Conservation (phyloP, 1,140 invertebrate genomes). For the Drosophila bipectinata region DNA sequence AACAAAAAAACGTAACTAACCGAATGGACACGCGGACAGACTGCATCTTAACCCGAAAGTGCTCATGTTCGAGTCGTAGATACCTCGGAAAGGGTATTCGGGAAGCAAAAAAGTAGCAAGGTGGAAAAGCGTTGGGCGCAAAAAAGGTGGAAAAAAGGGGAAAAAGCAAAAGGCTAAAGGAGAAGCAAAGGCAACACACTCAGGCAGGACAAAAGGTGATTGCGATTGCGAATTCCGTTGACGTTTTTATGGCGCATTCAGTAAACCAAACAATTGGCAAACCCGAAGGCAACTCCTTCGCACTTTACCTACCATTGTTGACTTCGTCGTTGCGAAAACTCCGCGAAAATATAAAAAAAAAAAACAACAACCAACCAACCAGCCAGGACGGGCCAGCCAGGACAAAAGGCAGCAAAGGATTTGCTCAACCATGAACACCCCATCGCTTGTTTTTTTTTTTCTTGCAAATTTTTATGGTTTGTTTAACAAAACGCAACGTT, state of each 20-base stretch:
- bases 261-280: conserved; percentile 68
- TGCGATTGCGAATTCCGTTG: conserved; percentile 81
- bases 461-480: conserved; percentile 81
- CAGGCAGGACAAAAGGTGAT: conserved; percentile 76
- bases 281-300: conserved; percentile 63
- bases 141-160: not conserved
- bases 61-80: too few species aligned
- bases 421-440: conserved; percentile 68
- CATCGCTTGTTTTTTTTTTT: conserved; percentile 29
- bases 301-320: conserved; percentile 51
- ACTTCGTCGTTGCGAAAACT: conserved; percentile 33
- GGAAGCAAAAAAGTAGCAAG: not conserved
- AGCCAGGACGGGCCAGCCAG: conserved; percentile 18
- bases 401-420: conserved; percentile 55
- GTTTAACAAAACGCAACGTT: conserved; percentile 79
- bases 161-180: too few species aligned
- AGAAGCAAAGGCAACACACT: conserved; percentile 56
- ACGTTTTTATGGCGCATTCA: conserved; percentile 82
- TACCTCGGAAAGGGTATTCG: too few species aligned
- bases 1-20: too few species aligned
- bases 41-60: too few species aligned
- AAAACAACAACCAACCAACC: conserved; percentile 14
- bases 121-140: not conserved
- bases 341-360: conserved; percentile 30
- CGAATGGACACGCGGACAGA: too few species aligned